Base-by-base conservation (phyloP, 2,888 invertebrate genomes). In the Machimus atricapillus region DNA sequence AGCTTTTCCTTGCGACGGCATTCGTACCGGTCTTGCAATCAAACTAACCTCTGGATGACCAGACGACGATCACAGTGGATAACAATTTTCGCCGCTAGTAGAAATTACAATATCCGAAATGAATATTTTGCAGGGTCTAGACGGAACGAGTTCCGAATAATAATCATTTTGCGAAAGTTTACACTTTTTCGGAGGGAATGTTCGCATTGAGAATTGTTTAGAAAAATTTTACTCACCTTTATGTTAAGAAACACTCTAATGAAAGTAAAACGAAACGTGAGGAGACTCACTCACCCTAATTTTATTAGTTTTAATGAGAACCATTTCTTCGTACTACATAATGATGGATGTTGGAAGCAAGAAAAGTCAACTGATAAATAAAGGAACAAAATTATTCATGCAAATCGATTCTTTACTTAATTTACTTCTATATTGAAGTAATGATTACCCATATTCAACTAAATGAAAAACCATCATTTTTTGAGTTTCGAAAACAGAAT, bases 31-130 rank as follows among this genome's bases (percentile, higher is more conserved):
- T 85, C 85, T 56, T 77, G 37, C 77, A 86, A 86, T 86, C 86
- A 86, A 86, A 46, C 73, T 85, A 43, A 85, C 85, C 85, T 73
- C 85, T 85, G 74, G 85, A 85, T 74, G 85, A 74, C 74, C 74
- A 66, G 27, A 52, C 52, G 85, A 2, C 43, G 74, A 85, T 46
- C 23, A 85, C 85, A 85, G 85, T 85, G 46, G 46, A 27, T 46
- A 46, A 46, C 74, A 85, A 85, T 74, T 23, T 85, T 74, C 19
- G 19, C 16, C 46, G 16, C 16, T 8, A 16, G 14, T 74, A 58
- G 9, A 82, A 76, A 40, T 37, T 34, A 58, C 0, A 66, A 82
- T 82, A 66, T 82, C 58, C 46, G 9, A 37, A 82, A 82, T 66
- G 7, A 16, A 76, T 23, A 27, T 66, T 66, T 12, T 8, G 7